Conservation (phyloP, 2,113 vertebrate genomes). For the Mastomys natalensis region DNA sequence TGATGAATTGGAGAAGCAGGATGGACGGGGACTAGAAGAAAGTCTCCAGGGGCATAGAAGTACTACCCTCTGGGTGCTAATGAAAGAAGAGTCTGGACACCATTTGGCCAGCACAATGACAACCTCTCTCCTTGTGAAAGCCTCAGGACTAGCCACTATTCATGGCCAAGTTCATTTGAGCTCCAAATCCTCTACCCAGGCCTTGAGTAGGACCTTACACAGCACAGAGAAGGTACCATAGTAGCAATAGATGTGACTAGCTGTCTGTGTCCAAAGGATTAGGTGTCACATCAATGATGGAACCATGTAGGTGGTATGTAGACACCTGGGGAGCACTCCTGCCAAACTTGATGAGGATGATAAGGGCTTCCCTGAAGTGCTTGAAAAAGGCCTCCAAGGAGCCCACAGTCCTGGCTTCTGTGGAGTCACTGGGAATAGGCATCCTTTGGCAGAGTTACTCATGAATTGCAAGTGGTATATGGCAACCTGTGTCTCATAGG, state of each 20-base stretch:
- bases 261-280: conserved; percentile 87
- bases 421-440: conserved; percentile 95
- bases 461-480: conserved; percentile 97
- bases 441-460: conserved; percentile 95
- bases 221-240: conserved; percentile 94
- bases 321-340: conserved; percentile 96
- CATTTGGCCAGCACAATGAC: conserved; percentile 95
- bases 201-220: conserved; percentile 92
- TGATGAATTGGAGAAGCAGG: conserved; percentile 6
- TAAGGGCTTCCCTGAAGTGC: conserved; percentile 96
- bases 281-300: conserved; percentile 95
- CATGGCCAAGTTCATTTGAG: conserved; percentile 95
- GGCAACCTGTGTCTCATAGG: conserved; percentile 96
- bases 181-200: conserved; percentile 97
- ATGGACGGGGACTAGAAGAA: background rate
- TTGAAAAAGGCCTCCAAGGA: conserved; percentile 98
- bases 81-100: conserved; percentile 95
- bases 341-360: conserved; percentile 96
- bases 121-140: conserved; percentile 96
- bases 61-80: conserved; percentile 98
- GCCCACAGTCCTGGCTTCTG: conserved; percentile 94
- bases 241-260: conserved; percentile 95
- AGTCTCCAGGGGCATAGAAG: conserved; percentile 85
- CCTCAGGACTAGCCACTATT: conserved; percentile 93
- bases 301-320: conserved; percentile 94